These are phyloP conservation scores for Cantharis nigra DNA, from an alignment of 2,888 invertebrate species.

Conservation along the genomic window DNA sequence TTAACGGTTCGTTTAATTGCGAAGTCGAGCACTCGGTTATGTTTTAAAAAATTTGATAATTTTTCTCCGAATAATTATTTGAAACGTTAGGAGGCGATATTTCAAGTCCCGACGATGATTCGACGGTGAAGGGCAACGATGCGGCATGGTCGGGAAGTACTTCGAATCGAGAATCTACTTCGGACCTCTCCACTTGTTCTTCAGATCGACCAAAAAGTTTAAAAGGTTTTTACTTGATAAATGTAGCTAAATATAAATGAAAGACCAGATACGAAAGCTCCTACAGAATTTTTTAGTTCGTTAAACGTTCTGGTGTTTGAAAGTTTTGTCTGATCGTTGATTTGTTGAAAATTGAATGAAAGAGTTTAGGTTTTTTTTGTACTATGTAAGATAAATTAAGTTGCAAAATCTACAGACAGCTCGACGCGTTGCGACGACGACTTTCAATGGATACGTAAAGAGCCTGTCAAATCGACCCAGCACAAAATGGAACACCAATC, in stretches of 20 bases:
- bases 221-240: slow-evolving; percentile 41
- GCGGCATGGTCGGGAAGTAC: slow-evolving; percentile 55
- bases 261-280: slow-evolving; percentile 14
- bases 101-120: slow-evolving; percentile 63
- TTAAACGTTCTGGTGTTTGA: background rate
- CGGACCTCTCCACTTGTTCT: slow-evolving; percentile 51
- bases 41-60: background rate
- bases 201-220: slow-evolving; percentile 44
- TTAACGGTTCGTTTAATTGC: background rate
- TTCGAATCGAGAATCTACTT: slow-evolving; percentile 53
- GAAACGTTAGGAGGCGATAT: slow-evolving; percentile 56
- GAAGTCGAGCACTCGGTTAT: slow-evolving; percentile 13
- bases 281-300: background rate
- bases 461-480: slow-evolving; percentile 37
- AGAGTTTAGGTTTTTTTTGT: background rate
- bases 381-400: background rate
- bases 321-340: background rate
- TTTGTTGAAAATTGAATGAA: background rate
- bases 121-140: slow-evolving; percentile 63
- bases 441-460: slow-evolving; percentile 68
- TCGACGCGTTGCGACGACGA: slow-evolving; percentile 69
- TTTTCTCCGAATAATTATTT: background rate
- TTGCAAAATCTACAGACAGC: slow-evolving; percentile 45
- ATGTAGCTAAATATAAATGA: slow-evolving; percentile 26
- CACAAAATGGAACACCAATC: slow-evolving; percentile 46